Evolutionary conservation across 2,888 invertebrate genomes (phyloP).

Genomic region (Thera britannica): DNA sequence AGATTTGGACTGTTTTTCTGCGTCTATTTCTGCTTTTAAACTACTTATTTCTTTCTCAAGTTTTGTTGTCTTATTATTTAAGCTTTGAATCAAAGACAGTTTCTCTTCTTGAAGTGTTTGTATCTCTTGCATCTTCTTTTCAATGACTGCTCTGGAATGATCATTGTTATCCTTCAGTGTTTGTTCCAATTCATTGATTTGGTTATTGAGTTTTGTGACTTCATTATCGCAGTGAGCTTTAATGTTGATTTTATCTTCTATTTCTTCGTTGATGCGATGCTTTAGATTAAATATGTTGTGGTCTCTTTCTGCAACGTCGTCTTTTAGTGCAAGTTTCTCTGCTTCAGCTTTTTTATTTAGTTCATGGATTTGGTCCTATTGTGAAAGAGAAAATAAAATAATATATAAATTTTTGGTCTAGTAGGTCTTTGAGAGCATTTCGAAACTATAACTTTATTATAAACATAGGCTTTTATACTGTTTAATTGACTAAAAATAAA

Average conservation of each 20-base stretch:
- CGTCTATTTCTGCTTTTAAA: constrained; percentile 59
- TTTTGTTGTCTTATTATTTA: constrained; percentile 67
- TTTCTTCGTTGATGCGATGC: constrained; percentile 70
- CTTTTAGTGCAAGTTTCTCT: constrained; percentile 55
- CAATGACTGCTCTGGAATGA: constrained; percentile 56
- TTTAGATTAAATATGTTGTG: constrained; percentile 63
- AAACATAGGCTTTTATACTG: no score
- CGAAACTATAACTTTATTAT: no score
- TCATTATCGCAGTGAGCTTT: constrained; percentile 60
- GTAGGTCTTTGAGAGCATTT: background rate
- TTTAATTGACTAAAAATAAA: no score
- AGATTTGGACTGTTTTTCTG: constrained; percentile 61
- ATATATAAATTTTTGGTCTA: background rate
- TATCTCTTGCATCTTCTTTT: constrained; percentile 67
- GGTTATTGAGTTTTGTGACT: constrained; percentile 66
- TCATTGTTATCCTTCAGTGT: constrained; percentile 62
- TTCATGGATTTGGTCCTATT: constrained; percentile 60
- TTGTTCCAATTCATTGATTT: constrained; percentile 70
- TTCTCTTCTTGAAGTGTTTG: constrained; percentile 73
- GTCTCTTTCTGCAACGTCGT: constrained; percentile 61
- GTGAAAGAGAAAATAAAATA: background rate
- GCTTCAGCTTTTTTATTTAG: constrained; percentile 53
- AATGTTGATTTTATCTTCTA: constrained; percentile 64
- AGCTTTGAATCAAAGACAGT: constrained; percentile 62
- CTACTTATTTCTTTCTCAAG: constrained; percentile 58